Percentiles rank a stretch among this genome's conserved stretches.
These are phyloP conservation scores for Brotula barbata DNA, from an alignment of 2,797 vertebrate genomes.

Conservation along the genomic window DNA sequence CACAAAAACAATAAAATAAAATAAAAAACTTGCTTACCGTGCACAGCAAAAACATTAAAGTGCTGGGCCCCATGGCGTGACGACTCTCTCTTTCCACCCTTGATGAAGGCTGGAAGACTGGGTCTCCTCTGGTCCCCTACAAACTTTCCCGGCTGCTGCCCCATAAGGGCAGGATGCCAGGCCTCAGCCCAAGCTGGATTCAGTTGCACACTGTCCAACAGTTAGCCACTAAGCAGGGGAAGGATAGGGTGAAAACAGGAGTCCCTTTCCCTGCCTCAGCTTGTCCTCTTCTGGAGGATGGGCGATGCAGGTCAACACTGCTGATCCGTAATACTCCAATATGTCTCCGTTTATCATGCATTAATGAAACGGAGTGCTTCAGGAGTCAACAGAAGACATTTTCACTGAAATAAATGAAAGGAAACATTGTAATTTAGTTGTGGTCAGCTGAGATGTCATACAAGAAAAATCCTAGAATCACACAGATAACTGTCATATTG, in stretches of 20 bases:
- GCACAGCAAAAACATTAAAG: slow-evolving; percentile 94
- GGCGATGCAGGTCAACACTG: slow-evolving; percentile 39
- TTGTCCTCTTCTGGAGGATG: slow-evolving; percentile 43
- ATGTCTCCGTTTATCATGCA: slow-evolving; percentile 60
- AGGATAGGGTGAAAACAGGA: slow-evolving; percentile 32
- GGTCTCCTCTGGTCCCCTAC: slow-evolving; percentile 97
- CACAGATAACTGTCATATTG: too few species aligned
- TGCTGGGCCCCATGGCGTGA: slow-evolving; percentile 86
- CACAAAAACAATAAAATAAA: neutral
- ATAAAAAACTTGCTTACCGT: slow-evolving; percentile 83
- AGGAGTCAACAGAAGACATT: slow-evolving; percentile 33
- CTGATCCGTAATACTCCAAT: slow-evolving; percentile 50
- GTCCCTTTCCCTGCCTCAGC: slow-evolving; percentile 40
- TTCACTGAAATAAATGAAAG: slow-evolving; percentile 25
- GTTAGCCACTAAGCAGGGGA: slow-evolving; percentile 27
- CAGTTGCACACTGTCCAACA: slow-evolving; percentile 47
- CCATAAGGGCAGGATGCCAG: slow-evolving; percentile 92
- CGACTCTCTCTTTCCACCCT: slow-evolving; percentile 88
- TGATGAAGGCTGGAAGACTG: slow-evolving; percentile 96
- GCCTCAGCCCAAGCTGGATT: slow-evolving; percentile 76
- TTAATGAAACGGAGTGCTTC: slow-evolving; percentile 56
- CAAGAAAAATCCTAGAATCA: too few species aligned
- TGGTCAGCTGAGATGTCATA: too few species aligned
- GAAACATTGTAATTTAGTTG: too few species aligned
- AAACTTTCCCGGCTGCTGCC: slow-evolving; percentile 99